A percentile compares a stretch with the other conserved stretches of the same genome.
These are phyloP conservation scores for Zaprionus capensis DNA, from an alignment of 1,140 invertebrate species.

Conservation along the genomic window DNA sequence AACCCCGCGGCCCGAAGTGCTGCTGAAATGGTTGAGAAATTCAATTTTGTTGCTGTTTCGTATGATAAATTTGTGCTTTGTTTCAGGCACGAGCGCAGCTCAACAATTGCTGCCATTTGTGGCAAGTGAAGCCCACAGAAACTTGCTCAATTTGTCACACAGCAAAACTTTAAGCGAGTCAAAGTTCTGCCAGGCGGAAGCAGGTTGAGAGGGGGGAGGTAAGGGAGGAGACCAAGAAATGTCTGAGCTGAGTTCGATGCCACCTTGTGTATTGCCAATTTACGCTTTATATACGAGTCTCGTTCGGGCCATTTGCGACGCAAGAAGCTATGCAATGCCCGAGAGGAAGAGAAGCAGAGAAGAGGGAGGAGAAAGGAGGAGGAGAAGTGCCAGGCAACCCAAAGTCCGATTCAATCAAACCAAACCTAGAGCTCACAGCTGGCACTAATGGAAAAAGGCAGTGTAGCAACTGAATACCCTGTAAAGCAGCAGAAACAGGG, in stretches of 20 bases:
- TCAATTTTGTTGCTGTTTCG: constrained; percentile 25
- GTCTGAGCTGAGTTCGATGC: constrained; percentile 7
- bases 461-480: constrained; percentile 3
- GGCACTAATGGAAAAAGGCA: constrained; percentile 27
- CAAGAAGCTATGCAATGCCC: constrained; percentile 26
- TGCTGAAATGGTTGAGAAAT: constrained; percentile 21
- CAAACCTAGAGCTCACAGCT: constrained; percentile 34
- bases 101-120: constrained; percentile 42
- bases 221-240: background rate
- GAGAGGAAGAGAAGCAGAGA: background rate
- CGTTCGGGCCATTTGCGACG: constrained; percentile 49
- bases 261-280: constrained; percentile 52
- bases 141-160: constrained; percentile 43
- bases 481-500: background rate
- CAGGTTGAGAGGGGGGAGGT: background rate
- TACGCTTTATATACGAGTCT: constrained; percentile 53
- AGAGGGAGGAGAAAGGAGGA: background rate
- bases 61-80: constrained; percentile 29
- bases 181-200: constrained; percentile 6
- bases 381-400: constrained; percentile 9
- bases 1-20: background rate
- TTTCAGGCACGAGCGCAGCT: constrained; percentile 39
- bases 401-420: constrained; percentile 35
- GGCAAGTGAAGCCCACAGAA: constrained; percentile 23
- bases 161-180: constrained; percentile 28